phyloP scores from a whole-genome alignment of 2,113 vertebrate species.

The Etia nguti region DNA sequence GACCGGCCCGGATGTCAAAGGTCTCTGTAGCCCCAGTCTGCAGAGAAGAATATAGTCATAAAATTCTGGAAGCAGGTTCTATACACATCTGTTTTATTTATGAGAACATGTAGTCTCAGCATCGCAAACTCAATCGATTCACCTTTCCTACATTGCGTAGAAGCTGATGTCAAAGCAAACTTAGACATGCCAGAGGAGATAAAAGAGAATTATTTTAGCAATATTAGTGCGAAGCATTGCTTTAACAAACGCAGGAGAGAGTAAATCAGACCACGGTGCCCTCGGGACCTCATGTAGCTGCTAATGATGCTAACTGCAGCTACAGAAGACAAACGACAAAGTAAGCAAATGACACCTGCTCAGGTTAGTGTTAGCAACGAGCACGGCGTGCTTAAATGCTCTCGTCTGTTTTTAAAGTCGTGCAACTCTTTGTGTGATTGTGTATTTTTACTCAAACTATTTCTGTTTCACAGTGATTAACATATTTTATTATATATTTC shows the following conservation, averaged over 20 bases:
- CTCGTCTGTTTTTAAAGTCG: rapidly evolving
- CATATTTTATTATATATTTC: background rate
- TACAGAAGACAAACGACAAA: background rate
- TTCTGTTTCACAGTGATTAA: background rate
- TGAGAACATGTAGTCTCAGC: background rate
- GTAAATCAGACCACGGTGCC: background rate
- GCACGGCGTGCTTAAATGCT: background rate
- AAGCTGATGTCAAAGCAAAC: background rate
- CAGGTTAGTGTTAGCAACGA: background rate
- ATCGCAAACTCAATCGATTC: background rate
- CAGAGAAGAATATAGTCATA: background rate
- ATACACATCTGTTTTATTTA: background rate
- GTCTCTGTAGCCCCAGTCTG: background rate
- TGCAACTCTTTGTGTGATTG: background rate
- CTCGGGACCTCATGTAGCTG: background rate
- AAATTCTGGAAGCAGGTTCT: background rate
- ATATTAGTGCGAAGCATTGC: background rate
- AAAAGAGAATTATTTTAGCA: background rate
- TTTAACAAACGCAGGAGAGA: background rate
- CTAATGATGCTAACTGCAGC: background rate
- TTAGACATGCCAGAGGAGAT: background rate
- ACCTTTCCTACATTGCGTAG: background rate
- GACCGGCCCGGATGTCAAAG: background rate
- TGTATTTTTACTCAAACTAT: background rate
- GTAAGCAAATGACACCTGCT: background rate